Evolutionary conservation across 2,888 invertebrate species (phyloP), one percentile per base, ranked within the genome.

Genomic region (Drosophila limbata): DNA sequence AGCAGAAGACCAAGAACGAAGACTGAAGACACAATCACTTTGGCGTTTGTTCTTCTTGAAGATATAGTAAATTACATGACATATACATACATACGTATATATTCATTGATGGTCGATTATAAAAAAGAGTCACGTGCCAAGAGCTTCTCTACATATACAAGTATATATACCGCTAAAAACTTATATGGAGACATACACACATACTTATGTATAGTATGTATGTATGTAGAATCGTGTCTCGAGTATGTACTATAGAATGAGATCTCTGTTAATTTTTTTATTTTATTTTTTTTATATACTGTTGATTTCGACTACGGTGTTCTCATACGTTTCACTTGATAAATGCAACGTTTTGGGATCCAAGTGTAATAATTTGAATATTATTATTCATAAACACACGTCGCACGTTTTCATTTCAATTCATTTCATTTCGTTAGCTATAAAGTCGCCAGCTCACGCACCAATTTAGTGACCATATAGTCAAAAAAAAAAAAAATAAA

Each of bases 381-480:
- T 86, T 88, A 81, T 81, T 88, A 84, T 88, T 86, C 81, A 88
- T 88, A 86, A 70, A 69, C 72, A 68, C 60, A 71, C 75, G 70
- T 48, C 57, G 71, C 84, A 77, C 75, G 83, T 79, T 74, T 65
- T 39, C 28, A 8, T 28, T 28, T 28, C 25, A 25, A 6, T 25
- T 21, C 21, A 35, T 48, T 69, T 35, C 76, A 78, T 83, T 77
- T 69, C 40, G 35, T 50, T 69, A 39, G 85, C 75, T 40, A 84
- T 81, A 83, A 85, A 86, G 64, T 40, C 69, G 69, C 37, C 62
- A 75, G 47, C 51, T 69, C 68, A 73, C 73, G 81, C 77, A 69
- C 77, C 67, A 42, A 76, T 81, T 69, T 74, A 67, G 67, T 79
- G 67, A 75, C 64, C 76, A 68, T 66, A 69, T 66, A 69, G 59